phyloP scores from a whole-genome alignment of 2,888 invertebrate genomes.

The Anorthoa munda region DNA sequence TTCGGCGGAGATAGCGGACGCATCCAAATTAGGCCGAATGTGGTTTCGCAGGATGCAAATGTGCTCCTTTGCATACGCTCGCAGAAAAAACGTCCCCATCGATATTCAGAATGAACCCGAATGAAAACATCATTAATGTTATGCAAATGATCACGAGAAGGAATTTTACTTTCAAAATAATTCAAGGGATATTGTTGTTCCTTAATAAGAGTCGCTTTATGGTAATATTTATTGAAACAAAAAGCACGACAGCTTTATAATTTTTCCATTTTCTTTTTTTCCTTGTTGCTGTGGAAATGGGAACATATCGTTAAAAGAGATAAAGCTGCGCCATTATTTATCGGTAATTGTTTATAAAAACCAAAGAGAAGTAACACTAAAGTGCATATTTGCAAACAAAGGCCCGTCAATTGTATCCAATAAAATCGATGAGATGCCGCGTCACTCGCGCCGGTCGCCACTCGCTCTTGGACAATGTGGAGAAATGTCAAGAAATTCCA shows the following conservation, averaged over 20 bases:
- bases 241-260: slow-evolving; percentile 60
- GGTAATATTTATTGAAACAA: slow-evolving; percentile 60
- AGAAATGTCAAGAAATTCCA: slow-evolving; percentile 77
- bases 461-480: slow-evolving; percentile 80
- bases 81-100: slow-evolving; percentile 77
- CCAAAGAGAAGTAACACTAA: slow-evolving; percentile 69
- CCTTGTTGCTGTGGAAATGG: slow-evolving; percentile 55
- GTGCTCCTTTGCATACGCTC: slow-evolving; percentile 83
- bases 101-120: slow-evolving; percentile 76
- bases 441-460: slow-evolving; percentile 75
- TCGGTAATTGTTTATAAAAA: slow-evolving; percentile 74
- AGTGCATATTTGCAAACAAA: slow-evolving; percentile 85
- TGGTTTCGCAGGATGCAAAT: slow-evolving; percentile 85
- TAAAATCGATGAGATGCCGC: slow-evolving; percentile 83
- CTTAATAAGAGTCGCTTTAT: slow-evolving; percentile 45
- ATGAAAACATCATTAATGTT: slow-evolving; percentile 86
- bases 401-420: slow-evolving; percentile 83
- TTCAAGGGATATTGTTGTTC: slow-evolving; percentile 59
- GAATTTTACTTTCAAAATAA: slow-evolving; percentile 70
- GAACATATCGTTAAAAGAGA: slow-evolving; percentile 68
- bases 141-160: slow-evolving; percentile 82
- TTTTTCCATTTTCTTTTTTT: slow-evolving; percentile 61
- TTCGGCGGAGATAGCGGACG: slow-evolving; percentile 83
- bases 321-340: slow-evolving; percentile 71
- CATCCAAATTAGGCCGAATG: slow-evolving; percentile 87